Evolutionary conservation across 2,113 vertebrate species (phyloP), one percentile per base, ranked within the genome.

Genomic region (Engraulis encrasicolus): DNA sequence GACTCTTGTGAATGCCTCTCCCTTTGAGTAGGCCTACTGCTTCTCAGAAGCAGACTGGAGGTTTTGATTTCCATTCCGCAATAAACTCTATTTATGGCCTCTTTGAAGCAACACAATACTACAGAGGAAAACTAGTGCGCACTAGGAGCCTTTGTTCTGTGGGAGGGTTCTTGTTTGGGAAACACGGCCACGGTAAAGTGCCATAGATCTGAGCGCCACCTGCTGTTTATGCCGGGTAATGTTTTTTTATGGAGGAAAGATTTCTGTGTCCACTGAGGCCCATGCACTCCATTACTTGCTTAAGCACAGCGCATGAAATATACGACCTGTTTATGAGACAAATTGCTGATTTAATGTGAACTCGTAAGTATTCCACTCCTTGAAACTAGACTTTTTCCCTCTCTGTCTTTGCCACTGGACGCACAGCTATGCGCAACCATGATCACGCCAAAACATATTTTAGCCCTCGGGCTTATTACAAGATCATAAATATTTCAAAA

Each of bases 401-500:
- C 37, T 80, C 58, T 71, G 58, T 81, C 71, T 74, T 50, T 34
- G 78, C 37, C 78, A 78, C 74, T 79, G 80, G 52, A 83, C 36
- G 34, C 79, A 40, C 83, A 83, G 71, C 61, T 83, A 79, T 78
- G 82, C 40, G 49, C 50, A 78, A 66, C 78, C 48, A 80, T 77
- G 82, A 83, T 78, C 71, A 38, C 54, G 78, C 58, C 74, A 85
- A 82, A 87, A 87, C 79, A 85, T 82, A 54, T 82, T 85, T 87
- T 87, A 85, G 83, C 78, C 83, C 78, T 79, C 78, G 81, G 78
- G 58, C 83, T 90, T 86, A 87, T 86, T 90, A 77, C 50, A 71
- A 36, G 81, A 82, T 82, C 86, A 87, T 90, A 88, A 87, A 90
- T 90, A 88, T 86, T 88, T 88, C 84, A 90, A 58, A 82, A 34